phyloP scores from a whole-genome alignment of 2,888 invertebrate genomes.

The Danaus chrysippus region DNA sequence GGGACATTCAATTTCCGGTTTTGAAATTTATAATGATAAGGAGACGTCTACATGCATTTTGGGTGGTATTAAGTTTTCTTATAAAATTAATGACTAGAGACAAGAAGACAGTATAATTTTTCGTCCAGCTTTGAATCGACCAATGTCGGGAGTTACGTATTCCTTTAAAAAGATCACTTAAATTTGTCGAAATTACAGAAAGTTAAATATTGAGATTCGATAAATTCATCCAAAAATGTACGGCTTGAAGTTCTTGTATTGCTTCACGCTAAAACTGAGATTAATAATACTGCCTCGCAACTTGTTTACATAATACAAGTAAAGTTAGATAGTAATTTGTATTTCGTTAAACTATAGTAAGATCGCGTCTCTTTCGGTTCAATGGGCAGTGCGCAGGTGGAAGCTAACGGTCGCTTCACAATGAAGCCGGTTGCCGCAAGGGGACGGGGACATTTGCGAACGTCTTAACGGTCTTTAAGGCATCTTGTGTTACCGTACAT shows the following conservation, averaged over 20 bases:
- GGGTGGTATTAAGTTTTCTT: not conserved
- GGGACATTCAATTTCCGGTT: conserved; percentile 32
- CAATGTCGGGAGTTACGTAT: no score
- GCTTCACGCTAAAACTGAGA: no score
- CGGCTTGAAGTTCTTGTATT: no score
- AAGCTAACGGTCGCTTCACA: conserved; percentile 64
- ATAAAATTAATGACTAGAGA: not conserved
- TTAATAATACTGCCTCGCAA: no score
- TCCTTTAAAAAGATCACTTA: no score
- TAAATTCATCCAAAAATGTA: no score
- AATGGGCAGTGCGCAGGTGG: conserved; percentile 73
- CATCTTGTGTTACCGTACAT: conserved; percentile 31
- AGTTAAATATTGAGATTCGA: no score
- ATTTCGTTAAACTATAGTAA: conserved; percentile 29
- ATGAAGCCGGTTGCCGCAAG: conserved; percentile 32
- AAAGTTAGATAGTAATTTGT: conserved; percentile 1
- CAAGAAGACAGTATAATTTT: no score
- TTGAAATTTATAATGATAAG: conserved; percentile 14
- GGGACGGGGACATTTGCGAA: conserved; percentile 34
- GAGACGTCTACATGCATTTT: not conserved
- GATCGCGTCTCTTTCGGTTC: conserved; percentile 66
- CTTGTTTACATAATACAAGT: no score
- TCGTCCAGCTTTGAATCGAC: no score
- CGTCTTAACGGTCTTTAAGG: conserved; percentile 32
- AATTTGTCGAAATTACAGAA: no score